A percentile compares a stretch with the other conserved stretches of the same genome.
These are phyloP conservation scores for Oophaga pumilio DNA, from an alignment of 2,113 vertebrate genomes.

Conservation along the genomic window DNA sequence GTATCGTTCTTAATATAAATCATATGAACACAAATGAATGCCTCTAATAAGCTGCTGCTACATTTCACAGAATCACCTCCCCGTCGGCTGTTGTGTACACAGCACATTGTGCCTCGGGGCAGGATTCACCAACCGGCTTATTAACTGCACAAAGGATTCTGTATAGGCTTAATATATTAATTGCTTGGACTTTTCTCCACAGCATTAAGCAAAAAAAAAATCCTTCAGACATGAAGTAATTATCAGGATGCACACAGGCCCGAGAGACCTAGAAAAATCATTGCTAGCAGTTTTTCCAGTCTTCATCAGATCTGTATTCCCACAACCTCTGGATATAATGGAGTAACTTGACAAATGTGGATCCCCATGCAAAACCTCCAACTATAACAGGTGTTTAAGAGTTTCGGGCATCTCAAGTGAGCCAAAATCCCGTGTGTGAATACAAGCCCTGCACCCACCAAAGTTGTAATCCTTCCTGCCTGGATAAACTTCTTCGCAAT, in stretches of 20 bases:
- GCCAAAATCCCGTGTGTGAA: too few relatives aligned
- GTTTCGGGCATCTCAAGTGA: too few relatives aligned
- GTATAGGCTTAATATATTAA: constrained; percentile 4
- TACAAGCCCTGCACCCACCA: too few relatives aligned
- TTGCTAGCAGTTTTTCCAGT: not conserved
- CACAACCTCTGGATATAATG: too few relatives aligned
- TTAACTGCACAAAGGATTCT: constrained; percentile 17
- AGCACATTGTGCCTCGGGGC: not conserved
- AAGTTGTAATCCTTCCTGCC: too few relatives aligned
- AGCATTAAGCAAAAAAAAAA: constrained; percentile 13
- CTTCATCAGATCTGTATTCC: not conserved
- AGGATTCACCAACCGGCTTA: not conserved
- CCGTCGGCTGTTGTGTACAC: constrained; percentile 3
- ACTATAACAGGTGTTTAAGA: too few relatives aligned
- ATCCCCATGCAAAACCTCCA: too few relatives aligned
- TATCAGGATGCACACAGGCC: not conserved
- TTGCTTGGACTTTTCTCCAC: not conserved
- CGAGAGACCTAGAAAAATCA: not conserved
- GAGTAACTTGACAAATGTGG: too few relatives aligned
- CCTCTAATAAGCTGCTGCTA: not conserved
- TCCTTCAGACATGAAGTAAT: not conserved
- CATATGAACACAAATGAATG: not conserved
- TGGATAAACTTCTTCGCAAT: too few relatives aligned
- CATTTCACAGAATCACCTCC: not conserved
- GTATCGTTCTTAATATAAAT: not conserved